phyloP scores from a whole-genome alignment of 2,113 vertebrate species.

The Ptilonorhynchus violaceus region DNA sequence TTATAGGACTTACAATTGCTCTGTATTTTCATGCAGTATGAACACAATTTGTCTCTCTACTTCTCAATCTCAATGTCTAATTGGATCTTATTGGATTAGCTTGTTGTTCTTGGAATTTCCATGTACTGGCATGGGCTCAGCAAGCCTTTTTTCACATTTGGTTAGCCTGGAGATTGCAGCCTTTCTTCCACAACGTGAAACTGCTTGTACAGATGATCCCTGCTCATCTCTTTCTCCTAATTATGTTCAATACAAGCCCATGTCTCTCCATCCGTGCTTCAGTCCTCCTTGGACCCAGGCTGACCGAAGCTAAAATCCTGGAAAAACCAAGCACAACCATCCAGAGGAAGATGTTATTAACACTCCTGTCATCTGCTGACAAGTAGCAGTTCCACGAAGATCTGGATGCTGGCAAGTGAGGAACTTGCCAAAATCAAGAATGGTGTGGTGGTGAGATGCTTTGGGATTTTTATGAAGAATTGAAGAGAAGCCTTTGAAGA shows the following conservation, averaged over 20 bases:
- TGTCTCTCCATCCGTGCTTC: background rate
- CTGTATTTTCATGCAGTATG: slow-evolving; percentile 53
- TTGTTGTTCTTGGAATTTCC: slow-evolving; percentile 65
- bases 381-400: background rate
- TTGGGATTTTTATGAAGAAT: background rate
- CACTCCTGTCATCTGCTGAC: background rate
- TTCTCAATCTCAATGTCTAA: slow-evolving; percentile 50
- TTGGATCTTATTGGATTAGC: slow-evolving; percentile 61
- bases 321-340: background rate
- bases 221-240: background rate
- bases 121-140: slow-evolving; percentile 14
- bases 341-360: background rate
- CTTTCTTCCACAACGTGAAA: background rate
- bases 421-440: background rate
- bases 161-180: background rate
- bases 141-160: slow-evolving; percentile 17
- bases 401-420: background rate
- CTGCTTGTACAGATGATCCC: background rate
- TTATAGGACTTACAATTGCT: slow-evolving; percentile 52
- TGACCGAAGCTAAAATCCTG: background rate
- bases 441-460: background rate
- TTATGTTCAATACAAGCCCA: background rate
- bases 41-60: slow-evolving; percentile 53
- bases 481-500: background rate
- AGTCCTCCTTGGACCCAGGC: background rate